Conservation (phyloP, 92 coral and sea anemone species). For the Anthopleura xanthogrammica region DNA sequence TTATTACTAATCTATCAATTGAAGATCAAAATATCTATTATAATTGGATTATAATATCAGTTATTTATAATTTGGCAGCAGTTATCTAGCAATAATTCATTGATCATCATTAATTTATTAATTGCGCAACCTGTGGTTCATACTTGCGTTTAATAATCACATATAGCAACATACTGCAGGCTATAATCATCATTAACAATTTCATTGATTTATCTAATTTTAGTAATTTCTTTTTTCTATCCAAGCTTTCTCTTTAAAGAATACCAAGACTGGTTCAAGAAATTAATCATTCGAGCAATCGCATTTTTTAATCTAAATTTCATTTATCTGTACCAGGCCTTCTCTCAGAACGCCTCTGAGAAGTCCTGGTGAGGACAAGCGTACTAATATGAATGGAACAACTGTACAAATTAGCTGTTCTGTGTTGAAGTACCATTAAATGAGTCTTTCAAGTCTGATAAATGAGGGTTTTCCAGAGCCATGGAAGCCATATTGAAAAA, state of each 20-base stretch:
- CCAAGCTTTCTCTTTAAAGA: neutral
- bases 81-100: neutral
- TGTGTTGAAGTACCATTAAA: too few species aligned
- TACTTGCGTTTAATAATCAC: neutral
- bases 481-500: too few species aligned
- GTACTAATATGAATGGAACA: neutral
- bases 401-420: too few species aligned
- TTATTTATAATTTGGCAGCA: neutral
- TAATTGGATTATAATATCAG: neutral
- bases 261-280: neutral
- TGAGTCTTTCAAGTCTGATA: too few species aligned
- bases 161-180: neutral
- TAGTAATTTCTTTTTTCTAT: neutral
- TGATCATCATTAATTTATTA: neutral
- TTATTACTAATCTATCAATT: conserved; percentile 3
- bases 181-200: neutral
- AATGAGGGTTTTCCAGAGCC: too few species aligned
- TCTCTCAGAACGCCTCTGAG: neutral
- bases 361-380: neutral
- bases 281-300: neutral
- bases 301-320: neutral
- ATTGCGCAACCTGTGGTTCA: neutral
- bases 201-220: neutral
- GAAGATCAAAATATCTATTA: neutral
- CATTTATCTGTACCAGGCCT: neutral